Percentiles rank a stretch among this genome's conserved stretches.
These are phyloP conservation scores for Cinara cedri DNA, from an alignment of 2,888 invertebrate species.

Conservation along the genomic window DNA sequence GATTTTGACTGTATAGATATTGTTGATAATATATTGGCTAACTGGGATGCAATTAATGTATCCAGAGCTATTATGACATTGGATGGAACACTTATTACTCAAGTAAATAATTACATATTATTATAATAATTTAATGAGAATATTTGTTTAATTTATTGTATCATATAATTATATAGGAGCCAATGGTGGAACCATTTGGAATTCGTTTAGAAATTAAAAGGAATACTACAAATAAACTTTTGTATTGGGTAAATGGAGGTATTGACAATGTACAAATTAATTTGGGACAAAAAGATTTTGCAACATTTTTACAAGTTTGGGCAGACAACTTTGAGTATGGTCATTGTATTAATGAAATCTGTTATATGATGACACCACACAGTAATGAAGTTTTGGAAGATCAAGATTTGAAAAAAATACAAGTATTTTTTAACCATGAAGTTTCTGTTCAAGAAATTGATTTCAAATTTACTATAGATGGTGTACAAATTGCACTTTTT, in stretches of 20 bases:
- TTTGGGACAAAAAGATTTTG: slow-evolving; percentile 75
- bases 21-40: slow-evolving; percentile 75
- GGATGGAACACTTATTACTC: slow-evolving; percentile 75
- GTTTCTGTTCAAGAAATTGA: slow-evolving; percentile 71
- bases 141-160: not conserved
- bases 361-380: slow-evolving; percentile 17
- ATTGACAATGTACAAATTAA: slow-evolving; percentile 73
- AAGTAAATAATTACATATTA: slow-evolving; percentile 64
- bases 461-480: slow-evolving; percentile 70
- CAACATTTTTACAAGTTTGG: slow-evolving; percentile 74
- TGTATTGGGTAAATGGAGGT: slow-evolving; percentile 70
- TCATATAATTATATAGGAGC: slow-evolving; percentile 66
- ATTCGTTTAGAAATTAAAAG: slow-evolving; percentile 77
- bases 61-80: slow-evolving; percentile 76
- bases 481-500: slow-evolving; percentile 74
- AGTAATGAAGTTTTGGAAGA: slow-evolving; percentile 63
- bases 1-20: slow-evolving; percentile 62
- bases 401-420: slow-evolving; percentile 71
- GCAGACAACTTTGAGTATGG: slow-evolving; percentile 53
- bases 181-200: slow-evolving; percentile 76
- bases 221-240: slow-evolving; percentile 64
- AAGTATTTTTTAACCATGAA: slow-evolving; percentile 70
- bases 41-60: slow-evolving; percentile 73
- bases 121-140: not conserved
- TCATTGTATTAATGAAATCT: slow-evolving; percentile 40